Evolutionary conservation across 1,140 invertebrate species (phyloP).

Genomic region (Drosophila persimilis): DNA sequence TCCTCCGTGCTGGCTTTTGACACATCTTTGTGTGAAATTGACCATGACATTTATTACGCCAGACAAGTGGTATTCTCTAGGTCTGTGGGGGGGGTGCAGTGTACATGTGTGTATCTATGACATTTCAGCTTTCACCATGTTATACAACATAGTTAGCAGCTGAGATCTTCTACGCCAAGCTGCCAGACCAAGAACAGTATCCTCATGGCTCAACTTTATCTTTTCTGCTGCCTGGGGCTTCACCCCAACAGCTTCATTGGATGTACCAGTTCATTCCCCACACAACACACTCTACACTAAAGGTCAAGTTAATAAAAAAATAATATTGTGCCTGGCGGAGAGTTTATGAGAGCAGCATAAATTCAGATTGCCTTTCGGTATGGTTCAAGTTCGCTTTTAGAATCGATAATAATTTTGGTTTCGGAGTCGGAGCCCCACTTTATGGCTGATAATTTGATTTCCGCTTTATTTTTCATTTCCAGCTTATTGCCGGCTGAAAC

Average conservation of each 20-base stretch:
- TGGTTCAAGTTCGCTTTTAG: constrained; percentile 6
- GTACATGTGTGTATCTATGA: constrained; percentile 20
- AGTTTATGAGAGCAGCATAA: constrained; percentile 51
- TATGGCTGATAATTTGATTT: constrained; percentile 61
- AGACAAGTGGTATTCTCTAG: constrained; percentile 4
- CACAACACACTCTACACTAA: constrained; percentile 25
- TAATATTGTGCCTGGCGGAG: constrained; percentile 7
- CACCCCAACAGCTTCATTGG: too few relatives aligned
- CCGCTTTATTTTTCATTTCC: constrained; percentile 33
- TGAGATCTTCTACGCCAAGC: constrained; percentile 31
- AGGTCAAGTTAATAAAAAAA: constrained; percentile 59
- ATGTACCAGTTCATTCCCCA: not conserved
- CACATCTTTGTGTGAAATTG: constrained; percentile 53
- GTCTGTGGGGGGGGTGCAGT: not conserved
- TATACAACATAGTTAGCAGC: constrained; percentile 41
- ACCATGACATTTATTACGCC: constrained; percentile 62
- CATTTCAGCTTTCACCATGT: constrained; percentile 20
- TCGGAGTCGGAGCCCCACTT: constrained; percentile 15
- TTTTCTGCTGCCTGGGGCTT: constrained; percentile 17
- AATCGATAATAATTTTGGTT: constrained; percentile 20
- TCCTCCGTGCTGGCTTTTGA: constrained; percentile 1
- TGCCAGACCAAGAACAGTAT: constrained; percentile 48
- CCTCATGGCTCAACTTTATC: constrained; percentile 48
- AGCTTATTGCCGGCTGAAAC: constrained; percentile 32
- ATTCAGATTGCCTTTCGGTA: constrained; percentile 27